phyloP scores from a whole-genome alignment of 2,113 vertebrate species.

The Ellobius talpinus region DNA sequence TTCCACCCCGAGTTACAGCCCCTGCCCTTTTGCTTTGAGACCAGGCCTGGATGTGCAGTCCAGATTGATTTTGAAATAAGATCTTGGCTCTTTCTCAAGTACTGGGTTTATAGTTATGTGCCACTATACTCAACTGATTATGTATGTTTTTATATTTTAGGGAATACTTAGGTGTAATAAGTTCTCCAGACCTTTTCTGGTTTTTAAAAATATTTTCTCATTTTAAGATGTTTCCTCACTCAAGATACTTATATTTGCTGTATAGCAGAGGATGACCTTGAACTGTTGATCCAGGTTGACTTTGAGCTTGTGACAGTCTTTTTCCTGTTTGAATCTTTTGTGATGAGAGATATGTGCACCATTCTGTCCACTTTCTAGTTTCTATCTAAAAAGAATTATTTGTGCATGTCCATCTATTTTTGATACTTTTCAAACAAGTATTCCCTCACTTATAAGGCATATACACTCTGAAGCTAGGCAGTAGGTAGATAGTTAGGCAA shows the following conservation, averaged over 20 bases:
- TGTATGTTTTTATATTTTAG: background rate
- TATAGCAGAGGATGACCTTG: background rate
- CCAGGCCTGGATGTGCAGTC: background rate
- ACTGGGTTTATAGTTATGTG: background rate
- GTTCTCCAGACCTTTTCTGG: background rate
- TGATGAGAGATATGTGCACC: background rate
- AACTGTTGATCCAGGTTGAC: background rate
- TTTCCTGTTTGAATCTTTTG: background rate
- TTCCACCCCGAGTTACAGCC: background rate
- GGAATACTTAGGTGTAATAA: background rate
- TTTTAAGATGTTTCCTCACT: background rate
- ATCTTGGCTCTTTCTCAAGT: background rate
- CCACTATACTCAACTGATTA: background rate
- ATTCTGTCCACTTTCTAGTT: background rate
- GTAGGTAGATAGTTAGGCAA: background rate
- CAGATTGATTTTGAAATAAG: background rate
- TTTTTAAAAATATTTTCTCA: background rate
- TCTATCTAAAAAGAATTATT: background rate
- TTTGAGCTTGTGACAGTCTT: background rate
- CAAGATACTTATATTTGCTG: background rate
- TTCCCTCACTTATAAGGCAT: background rate
- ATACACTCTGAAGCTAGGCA: background rate
- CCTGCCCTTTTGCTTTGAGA: background rate
- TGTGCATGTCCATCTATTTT: background rate
- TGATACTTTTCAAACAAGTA: background rate